Evolutionary conservation across 2,888 invertebrate species (phyloP).

Genomic region (Parnassius orleans): DNA sequence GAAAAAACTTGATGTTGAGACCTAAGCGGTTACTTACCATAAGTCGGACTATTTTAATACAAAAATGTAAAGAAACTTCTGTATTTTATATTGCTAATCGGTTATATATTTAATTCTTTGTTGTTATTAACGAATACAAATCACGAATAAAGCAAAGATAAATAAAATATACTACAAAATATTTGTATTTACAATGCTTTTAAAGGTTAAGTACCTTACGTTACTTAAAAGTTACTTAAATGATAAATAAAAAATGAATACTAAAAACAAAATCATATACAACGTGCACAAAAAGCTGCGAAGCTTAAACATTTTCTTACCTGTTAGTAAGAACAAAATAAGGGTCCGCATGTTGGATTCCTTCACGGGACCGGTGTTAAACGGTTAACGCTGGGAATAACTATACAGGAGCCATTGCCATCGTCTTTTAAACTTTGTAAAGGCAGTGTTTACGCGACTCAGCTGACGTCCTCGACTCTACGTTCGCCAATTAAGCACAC

Average conservation of each 20-base stretch:
- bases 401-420: conserved; percentile 58
- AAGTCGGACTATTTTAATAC: too few species aligned
- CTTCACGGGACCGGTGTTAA: conserved; percentile 40
- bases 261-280: conserved; percentile 15
- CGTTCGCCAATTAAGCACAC: conserved; percentile 76
- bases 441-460: conserved; percentile 74
- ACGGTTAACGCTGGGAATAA: conserved; percentile 48
- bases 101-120: too few species aligned
- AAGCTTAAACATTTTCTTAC: conserved; percentile 44
- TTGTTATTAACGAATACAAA: too few species aligned
- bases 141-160: too few species aligned
- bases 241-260: neutral
- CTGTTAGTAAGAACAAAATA: conserved; percentile 67
- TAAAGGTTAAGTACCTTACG: neutral
- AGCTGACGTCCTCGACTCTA: conserved; percentile 68
- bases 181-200: too few species aligned
- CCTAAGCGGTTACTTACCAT: too few species aligned
- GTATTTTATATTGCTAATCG: too few species aligned
- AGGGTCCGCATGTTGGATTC: conserved; percentile 65
- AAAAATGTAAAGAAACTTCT: too few species aligned
- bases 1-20: too few species aligned
- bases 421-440: conserved; percentile 48
- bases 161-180: too few species aligned
- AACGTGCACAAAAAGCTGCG: conserved; percentile 24
- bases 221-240: neutral